Evolutionary conservation across 2,888 invertebrate genomes (phyloP), one percentile per base, ranked within the genome.

Genomic region (Mesochorus sp.): DNA sequence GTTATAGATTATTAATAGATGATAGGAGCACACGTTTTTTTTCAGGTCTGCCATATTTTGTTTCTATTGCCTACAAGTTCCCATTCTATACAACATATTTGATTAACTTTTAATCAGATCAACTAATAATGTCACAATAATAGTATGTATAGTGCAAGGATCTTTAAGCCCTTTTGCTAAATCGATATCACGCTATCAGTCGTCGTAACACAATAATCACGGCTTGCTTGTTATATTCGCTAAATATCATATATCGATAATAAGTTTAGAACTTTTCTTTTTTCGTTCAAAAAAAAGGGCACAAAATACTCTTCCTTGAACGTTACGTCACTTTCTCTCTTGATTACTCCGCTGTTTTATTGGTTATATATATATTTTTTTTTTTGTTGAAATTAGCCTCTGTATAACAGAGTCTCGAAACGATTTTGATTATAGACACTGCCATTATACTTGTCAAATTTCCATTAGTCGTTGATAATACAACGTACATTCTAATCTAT

Each of bases 181-280:
- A 47, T 71, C 37, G 78, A 74, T 71, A 79, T 70, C 74, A 70
- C 71, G 62, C 37, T 57, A 72, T 79, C 78, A 78, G 78, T 79
- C 78, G 64, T 73, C 72, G 66, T 71, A 44, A 74, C 59, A 74
- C 73, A 51, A 74, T n/a, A 34, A 10, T 71, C 66, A 59, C 70
- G 74, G 68, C 53, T 71, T n/a, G n/a, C 70, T 71, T 53, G 28
- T 70, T 47, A 66, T 61, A 67, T 66, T 51, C 17, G 37, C 74
- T 61, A 53, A 70, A 37, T 57, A 66, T 74, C n/a, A n/a, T 74
- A 74, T 57, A 74, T 72, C 42, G 51, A 42, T 62, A 64, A 57
- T 68, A 42, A 66, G 44, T 47, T 71, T 53, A 21, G 44, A 42
- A 47, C 39, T 57, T 57, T 66, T 37, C 42, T 47, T 42, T 8